Evolutionary conservation across 1,140 invertebrate species (phyloP), one percentile per base, ranked within the genome.

Genomic region (Drosophila seguyi): DNA sequence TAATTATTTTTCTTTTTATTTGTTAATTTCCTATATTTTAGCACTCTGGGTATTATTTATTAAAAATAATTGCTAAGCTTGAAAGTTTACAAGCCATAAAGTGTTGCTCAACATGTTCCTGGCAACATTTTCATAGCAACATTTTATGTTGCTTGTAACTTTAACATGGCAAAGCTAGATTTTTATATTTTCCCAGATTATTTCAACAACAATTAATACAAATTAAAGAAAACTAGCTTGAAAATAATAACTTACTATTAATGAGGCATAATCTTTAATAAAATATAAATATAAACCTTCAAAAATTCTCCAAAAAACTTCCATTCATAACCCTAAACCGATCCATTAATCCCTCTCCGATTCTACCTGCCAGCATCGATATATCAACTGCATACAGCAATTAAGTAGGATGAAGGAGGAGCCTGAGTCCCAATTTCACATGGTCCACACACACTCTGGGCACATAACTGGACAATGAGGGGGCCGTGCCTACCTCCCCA

Each of bases 311-410:
- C 29, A 2, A 36, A 2, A 36, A 36, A 36, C 13, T 6, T 1
- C 4, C 6, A 6, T 48, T 48, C 3, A 48, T 27, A 18, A 16
- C 16, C 2, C 25, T 22, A 44, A 10, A 16, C 16, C 16, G 5
- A n/a, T 8, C 29, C 13, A 52, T 52, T 38, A 38, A 25, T 38
- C 20, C 8, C 38, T 6, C 34, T 38, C 5, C 14, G 13, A 36
- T 11, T 38, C 22, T 11, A 25, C 52, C 52, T n/a, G 14, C 13
- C 2, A 5, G 14, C 22, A 25, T 55, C 52, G 52, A 55, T 55
- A 38, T 38, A 55, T 38, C 50, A 53, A 53, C 36, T 53, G 50
- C 50, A 53, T 38, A 11, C 31, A 53, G 52, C 52, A 53, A 38
- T 53, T 53, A 53, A 53, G n/a, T n/a, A n/a, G 31, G 50, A 34